Base-by-base conservation (phyloP, 2,888 invertebrate species). In the Anarsia innoxiella region DNA sequence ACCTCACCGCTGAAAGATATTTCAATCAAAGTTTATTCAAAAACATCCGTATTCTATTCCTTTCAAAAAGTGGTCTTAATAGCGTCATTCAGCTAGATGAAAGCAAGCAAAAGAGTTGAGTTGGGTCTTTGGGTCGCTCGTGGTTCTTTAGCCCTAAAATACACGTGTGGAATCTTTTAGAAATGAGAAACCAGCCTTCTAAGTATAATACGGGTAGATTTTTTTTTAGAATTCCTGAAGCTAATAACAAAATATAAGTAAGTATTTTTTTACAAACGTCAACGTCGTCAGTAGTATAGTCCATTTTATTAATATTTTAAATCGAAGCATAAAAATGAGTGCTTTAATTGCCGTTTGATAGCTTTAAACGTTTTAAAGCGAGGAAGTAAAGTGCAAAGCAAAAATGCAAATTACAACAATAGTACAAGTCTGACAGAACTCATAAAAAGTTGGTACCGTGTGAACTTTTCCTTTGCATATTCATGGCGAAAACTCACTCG, bases 381-480 rank as follows among this genome's bases (percentile, higher is more conserved):
- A n/a, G n/a, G n/a, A n/a, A n/a, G 12, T 5, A 12, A 32, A 32
- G 26, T 15, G 33, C 10, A n/a, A 30, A 41, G 34, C 37, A 64
- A 61, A 65, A 75, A 72, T 70, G 66, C 58, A 73, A 79, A 75
- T 73, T 67, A 65, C 60, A 60, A 66, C 69, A 69, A 65, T 59
- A 60, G 66, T 66, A 72, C 69, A 65, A 67, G 66, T 66, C 65
- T 69, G 67, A 75, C 77, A 76, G 67, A 64, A 61, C 66, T 69
- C 76, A 73, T 80, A 76, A 80, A 77, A 79, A 75, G 67, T 71
- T 73, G 58, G 62, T 64, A 56, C 63, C 57, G 62, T 59, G 59
- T 70, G 73, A 80, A 80, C 78, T 78, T 76, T 65, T 60, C 59
- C 62, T 70, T 77, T 80, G 79, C 73, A 80, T 82, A 80, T 82